A percentile compares a stretch with the other conserved stretches of the same genome.
Conservation (phyloP, 2,888 invertebrate species). For the Homarus gammarus region DNA sequence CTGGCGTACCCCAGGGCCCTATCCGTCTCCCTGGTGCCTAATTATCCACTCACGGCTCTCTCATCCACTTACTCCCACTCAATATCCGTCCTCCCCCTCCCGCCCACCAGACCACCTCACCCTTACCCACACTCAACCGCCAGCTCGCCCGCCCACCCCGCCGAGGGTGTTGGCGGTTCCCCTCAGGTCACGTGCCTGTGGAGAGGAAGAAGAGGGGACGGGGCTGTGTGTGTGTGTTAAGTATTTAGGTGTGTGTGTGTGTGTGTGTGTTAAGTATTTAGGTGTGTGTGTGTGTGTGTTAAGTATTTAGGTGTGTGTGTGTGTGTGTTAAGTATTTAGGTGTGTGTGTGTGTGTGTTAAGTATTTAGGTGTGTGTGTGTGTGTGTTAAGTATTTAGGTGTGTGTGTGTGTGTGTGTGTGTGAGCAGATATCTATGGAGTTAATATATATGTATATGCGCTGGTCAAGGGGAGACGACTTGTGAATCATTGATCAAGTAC, state of each 20-base stretch:
- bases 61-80: slow-evolving; percentile 57
- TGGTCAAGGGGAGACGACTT: too few species aligned
- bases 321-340: slow-evolving; percentile 33
- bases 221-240: slow-evolving; percentile 26
- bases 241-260: slow-evolving; percentile 41
- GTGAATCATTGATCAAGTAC: too few species aligned
- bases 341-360: slow-evolving; percentile 37
- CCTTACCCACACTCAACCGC: background rate
- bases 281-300: too few species aligned
- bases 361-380: slow-evolving; percentile 41
- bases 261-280: too few species aligned
- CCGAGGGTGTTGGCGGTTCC: background rate
- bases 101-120: slow-evolving; percentile 7
- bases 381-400: too few species aligned
- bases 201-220: background rate
- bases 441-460: too few species aligned
- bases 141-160: background rate
- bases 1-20: slow-evolving; percentile 23
- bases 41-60: slow-evolving; percentile 61
- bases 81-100: slow-evolving; percentile 13
- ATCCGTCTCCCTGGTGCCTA: slow-evolving; percentile 39
- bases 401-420: too few species aligned
- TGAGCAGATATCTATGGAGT: too few species aligned
- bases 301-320: slow-evolving; percentile 37
- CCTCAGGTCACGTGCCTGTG: background rate